Evolutionary conservation across 1,140 invertebrate genomes (phyloP).

Genomic region (Triops cancriformis): DNA sequence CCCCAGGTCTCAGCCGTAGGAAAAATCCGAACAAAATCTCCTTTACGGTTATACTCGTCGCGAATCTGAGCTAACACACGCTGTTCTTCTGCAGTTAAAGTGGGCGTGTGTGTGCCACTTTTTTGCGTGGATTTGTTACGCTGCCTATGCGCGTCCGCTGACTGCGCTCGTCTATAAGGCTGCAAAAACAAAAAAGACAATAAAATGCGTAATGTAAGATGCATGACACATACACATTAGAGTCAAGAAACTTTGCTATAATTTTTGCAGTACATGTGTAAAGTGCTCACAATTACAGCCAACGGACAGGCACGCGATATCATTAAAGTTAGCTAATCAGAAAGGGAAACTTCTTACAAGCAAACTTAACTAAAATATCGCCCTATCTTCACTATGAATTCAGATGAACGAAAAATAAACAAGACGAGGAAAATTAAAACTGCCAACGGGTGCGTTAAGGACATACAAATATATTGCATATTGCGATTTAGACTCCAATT

Average conservation of each 20-base stretch:
- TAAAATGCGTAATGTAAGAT: conserved; percentile 14
- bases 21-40: conserved; percentile 86
- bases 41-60: conserved; percentile 72
- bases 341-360: no score
- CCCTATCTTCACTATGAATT: no score
- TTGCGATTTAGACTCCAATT: no score
- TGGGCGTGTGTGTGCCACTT: conserved; percentile 38
- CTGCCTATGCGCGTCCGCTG: conserved; percentile 50
- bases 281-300: no score
- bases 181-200: conserved; percentile 27
- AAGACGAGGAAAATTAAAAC: background rate
- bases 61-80: conserved; percentile 64
- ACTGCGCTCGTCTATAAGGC: conserved; percentile 55
- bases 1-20: conserved; percentile 77
- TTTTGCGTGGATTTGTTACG: conserved; percentile 35
- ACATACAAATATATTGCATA: no score
- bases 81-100: conserved; percentile 65
- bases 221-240: background rate
- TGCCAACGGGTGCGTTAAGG: no score
- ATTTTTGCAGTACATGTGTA: no score
- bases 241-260: no score
- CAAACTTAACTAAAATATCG: no score
- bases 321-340: no score
- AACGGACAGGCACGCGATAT: no score
- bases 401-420: background rate